A percentile compares a stretch with the other conserved stretches of the same genome.
Conservation (phyloP, 2,888 invertebrate genomes). For the Latheticus oryzae region DNA sequence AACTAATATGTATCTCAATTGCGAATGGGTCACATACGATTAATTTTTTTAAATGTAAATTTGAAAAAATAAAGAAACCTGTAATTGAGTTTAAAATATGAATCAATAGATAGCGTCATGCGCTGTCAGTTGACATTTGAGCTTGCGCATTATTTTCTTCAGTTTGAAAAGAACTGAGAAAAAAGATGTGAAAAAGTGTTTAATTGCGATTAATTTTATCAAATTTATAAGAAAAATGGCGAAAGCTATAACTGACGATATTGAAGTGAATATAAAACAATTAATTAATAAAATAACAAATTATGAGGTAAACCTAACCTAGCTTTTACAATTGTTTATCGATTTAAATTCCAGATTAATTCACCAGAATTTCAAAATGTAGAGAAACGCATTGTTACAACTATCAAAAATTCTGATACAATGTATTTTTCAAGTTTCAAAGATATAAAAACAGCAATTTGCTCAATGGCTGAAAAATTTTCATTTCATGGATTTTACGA, state of each 20-base stretch:
- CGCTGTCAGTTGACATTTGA: no score
- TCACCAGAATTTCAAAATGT: no score
- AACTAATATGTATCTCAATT: conserved; percentile 28
- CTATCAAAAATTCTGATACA: conserved; percentile 56
- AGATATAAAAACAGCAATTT: conserved; percentile 57
- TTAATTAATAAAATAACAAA: conserved; percentile 53
- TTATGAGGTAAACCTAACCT: conserved; percentile 56
- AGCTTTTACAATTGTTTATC: conserved; percentile 51
- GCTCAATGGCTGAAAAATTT: conserved; percentile 60
- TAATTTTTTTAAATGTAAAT: background rate
- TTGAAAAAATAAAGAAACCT: conserved; percentile 2
- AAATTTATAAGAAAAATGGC: no score
- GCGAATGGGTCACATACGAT: conserved; percentile 6
- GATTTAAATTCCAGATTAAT: conserved; percentile 52
- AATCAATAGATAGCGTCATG: no score
- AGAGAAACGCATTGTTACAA: conserved; percentile 53
- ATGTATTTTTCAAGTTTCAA: conserved; percentile 58
- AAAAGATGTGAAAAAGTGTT: no score
- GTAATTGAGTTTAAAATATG: no score
- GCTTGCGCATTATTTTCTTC: no score
- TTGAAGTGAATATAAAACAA: conserved; percentile 46
- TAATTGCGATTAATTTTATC: no score
- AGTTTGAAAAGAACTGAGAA: no score
- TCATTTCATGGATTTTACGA: conserved; percentile 59
- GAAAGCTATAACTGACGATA: conserved; percentile 48